A percentile compares a stretch with the other conserved stretches of the same genome.
phyloP scores from a whole-genome alignment of 2,797 vertebrate genomes.

The Rhinatrema bivittatum region DNA sequence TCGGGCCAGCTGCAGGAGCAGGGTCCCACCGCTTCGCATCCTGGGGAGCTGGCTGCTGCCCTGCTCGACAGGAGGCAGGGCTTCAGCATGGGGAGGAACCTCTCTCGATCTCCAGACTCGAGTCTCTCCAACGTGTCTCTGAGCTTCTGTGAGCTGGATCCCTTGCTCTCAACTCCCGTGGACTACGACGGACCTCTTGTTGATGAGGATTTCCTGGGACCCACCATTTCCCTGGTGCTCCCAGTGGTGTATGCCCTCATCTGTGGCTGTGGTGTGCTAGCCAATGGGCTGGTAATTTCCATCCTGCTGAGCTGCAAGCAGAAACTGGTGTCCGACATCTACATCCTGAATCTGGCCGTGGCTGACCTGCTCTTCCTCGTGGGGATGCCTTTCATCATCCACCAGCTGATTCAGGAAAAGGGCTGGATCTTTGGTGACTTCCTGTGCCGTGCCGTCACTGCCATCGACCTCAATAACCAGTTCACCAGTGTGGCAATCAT shows the following conservation, averaged over 20 bases:
- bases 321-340: constrained; percentile 16
- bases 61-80: not conserved
- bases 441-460: constrained; percentile 18
- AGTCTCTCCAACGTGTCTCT: not conserved
- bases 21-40: not conserved
- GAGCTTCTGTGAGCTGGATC: not conserved
- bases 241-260: constrained; percentile 16
- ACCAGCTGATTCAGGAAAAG: constrained; percentile 24
- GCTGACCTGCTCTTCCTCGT: constrained; percentile 23
- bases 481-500: constrained; percentile 23
- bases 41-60: not conserved
- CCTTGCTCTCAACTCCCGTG: too few species aligned
- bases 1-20: not conserved
- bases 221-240: not conserved
- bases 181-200: not conserved
- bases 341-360: constrained; percentile 21
- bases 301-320: constrained; percentile 16
- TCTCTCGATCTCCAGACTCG: not conserved
- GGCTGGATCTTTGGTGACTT: constrained; percentile 24
- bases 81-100: not conserved
- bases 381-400: constrained; percentile 22
- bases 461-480: constrained; percentile 25
- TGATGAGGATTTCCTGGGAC: not conserved
- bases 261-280: constrained; percentile 14
- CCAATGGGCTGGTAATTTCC: constrained; percentile 19